Percentiles rank a stretch among this genome's conserved stretches.
Evolutionary conservation across 1,140 invertebrate species (phyloP).

Genomic region (Hyphantria cunea): DNA sequence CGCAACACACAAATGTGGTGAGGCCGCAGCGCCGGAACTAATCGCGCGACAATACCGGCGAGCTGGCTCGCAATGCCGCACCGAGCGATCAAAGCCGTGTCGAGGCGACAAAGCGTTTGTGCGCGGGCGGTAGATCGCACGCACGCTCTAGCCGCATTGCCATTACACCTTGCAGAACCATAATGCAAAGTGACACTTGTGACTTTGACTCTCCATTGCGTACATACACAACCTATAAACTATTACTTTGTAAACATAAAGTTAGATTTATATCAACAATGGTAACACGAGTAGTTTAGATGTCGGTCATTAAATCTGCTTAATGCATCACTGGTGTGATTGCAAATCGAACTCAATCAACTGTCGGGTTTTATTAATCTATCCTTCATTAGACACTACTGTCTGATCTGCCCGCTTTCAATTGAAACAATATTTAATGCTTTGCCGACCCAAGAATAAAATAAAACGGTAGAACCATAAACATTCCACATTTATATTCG

Average conservation of each 20-base stretch:
- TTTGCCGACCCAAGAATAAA: constrained; percentile 70
- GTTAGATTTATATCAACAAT: constrained; percentile 25
- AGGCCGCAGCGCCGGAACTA: constrained; percentile 61
- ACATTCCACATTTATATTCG: constrained; percentile 80
- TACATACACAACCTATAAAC: too few species aligned
- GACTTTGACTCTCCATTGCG: too few species aligned
- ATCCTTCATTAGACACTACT: constrained; percentile 66
- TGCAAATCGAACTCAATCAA: constrained; percentile 65
- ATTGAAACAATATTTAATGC: constrained; percentile 80
- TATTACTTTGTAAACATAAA: too few species aligned
- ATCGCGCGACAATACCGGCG: constrained; percentile 59
- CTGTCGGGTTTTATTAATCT: constrained; percentile 63
- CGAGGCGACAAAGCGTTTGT: constrained; percentile 60
- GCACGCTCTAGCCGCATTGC: neutral
- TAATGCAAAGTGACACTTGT: too few species aligned
- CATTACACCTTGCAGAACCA: too few species aligned
- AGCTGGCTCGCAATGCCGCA: constrained; percentile 36
- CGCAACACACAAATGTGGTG: constrained; percentile 39
- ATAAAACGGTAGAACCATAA: constrained; percentile 81
- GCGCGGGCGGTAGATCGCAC: constrained; percentile 45
- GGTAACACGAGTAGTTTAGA: constrained; percentile 66
- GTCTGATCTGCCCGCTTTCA: constrained; percentile 74
- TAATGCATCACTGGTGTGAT: constrained; percentile 41
- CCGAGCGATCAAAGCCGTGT: constrained; percentile 41
- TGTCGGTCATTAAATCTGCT: constrained; percentile 37